phyloP scores from a whole-genome alignment of 2,113 vertebrate genomes.

The Trematomus loennbergii region DNA sequence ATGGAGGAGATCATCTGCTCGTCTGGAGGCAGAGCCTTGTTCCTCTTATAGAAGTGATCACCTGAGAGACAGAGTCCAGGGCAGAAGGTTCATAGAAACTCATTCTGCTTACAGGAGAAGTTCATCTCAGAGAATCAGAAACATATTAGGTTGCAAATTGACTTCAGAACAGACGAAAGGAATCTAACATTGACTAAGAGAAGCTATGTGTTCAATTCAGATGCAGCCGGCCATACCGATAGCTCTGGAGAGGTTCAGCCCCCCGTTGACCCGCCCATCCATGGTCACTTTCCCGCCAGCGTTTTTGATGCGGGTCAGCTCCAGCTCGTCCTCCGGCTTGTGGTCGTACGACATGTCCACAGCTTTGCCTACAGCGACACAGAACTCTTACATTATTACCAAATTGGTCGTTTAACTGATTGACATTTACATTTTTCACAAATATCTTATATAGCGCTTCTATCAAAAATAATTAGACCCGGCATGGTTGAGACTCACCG shows the following conservation, averaged over 20 bases:
- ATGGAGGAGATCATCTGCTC: slow-evolving; percentile 99
- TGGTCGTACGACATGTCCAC: slow-evolving; percentile 99
- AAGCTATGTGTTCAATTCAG: neutral
- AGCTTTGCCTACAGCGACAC: slow-evolving; percentile 85
- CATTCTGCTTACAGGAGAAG: neutral
- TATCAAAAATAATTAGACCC: too few relatives aligned
- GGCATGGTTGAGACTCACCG: slow-evolving; percentile 51
- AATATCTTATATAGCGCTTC: too few relatives aligned
- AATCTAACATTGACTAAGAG: neutral
- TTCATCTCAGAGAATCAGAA: neutral
- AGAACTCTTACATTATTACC: neutral
- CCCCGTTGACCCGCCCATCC: slow-evolving; percentile 97
- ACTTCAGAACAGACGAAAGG: neutral
- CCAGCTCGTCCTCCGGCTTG: slow-evolving; percentile 97
- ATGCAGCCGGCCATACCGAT: slow-evolving; percentile 84
- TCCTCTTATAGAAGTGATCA: slow-evolving; percentile 99
- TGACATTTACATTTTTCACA: too few relatives aligned
- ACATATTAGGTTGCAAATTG: neutral
- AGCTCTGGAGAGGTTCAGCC: slow-evolving; percentile 97
- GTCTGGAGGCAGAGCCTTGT: slow-evolving; percentile 93
- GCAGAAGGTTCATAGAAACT: neutral
- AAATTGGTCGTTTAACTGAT: too few relatives aligned
- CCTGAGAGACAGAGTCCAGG: slow-evolving; percentile 78
- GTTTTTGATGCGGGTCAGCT: slow-evolving; percentile 95
- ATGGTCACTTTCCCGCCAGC: slow-evolving; percentile 98